Conservation (phyloP, 2,888 invertebrate genomes). For the Troilus luridus region DNA sequence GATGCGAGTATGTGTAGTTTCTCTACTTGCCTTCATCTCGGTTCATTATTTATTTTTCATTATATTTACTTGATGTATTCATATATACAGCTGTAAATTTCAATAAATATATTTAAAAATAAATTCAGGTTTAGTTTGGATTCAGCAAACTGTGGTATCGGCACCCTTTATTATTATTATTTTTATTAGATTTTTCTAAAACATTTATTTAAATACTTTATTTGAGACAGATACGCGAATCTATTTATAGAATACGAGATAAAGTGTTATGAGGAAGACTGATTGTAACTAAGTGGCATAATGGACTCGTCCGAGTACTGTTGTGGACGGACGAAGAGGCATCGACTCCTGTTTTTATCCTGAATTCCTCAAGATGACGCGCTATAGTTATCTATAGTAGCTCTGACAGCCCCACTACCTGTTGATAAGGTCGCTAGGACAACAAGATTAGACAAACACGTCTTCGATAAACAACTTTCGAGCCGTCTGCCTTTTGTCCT, state of each 20-base stretch:
- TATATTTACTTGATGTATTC: too few species aligned
- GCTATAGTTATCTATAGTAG: slow-evolving; percentile 34
- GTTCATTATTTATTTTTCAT: too few species aligned
- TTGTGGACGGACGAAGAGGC: neutral
- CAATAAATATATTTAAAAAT: too few species aligned
- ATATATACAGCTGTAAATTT: too few species aligned
- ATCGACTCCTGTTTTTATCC: slow-evolving; percentile 48
- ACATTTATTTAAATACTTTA: neutral
- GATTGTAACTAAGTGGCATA: slow-evolving; percentile 3
- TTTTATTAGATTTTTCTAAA: too few species aligned
- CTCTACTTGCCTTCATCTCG: too few species aligned
- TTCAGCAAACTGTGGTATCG: too few species aligned
- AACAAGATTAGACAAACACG: slow-evolving; percentile 57
- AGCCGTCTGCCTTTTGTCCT: slow-evolving; percentile 43
- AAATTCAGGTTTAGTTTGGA: too few species aligned
- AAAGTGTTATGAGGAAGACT: neutral
- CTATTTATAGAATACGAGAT: neutral
- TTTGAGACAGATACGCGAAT: neutral
- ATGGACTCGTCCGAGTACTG: neutral
- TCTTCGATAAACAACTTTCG: slow-evolving; percentile 34
- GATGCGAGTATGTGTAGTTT: too few species aligned
- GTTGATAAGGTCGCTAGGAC: slow-evolving; percentile 29
- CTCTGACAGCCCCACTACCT: slow-evolving; percentile 36
- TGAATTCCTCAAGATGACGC: neutral
- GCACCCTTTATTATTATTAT: too few species aligned